These are phyloP conservation scores for Augochlora pura DNA, from an alignment of 1,140 invertebrate genomes.

Conservation along the genomic window DNA sequence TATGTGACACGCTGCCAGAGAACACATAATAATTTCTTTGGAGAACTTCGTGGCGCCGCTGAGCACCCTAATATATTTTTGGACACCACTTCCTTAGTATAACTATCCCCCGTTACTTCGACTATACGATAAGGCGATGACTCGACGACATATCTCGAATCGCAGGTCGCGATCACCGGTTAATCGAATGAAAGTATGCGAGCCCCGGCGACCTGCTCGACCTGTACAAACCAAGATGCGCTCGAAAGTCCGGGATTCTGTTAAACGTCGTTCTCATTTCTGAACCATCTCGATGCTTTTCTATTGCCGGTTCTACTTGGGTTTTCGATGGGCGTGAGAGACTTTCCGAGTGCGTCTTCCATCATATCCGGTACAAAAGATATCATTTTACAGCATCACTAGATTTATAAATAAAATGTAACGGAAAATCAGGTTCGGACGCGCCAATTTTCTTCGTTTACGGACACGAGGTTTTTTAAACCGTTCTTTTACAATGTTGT, in stretches of 20 bases:
- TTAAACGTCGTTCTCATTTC: too few relatives aligned
- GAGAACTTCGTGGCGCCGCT: conserved; percentile 40
- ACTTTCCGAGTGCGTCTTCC: neutral
- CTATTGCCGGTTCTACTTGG: too few relatives aligned
- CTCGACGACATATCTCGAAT: conserved; percentile 19
- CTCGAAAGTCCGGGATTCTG: neutral
- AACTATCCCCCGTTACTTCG: conserved; percentile 23
- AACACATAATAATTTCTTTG: neutral
- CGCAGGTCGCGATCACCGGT: conserved; percentile 6
- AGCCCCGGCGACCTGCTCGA: neutral
- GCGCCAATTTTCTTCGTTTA: neutral
- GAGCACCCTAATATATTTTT: conserved; percentile 57
- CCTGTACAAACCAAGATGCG: neutral
- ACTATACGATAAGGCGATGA: conserved; percentile 14
- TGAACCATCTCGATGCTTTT: too few relatives aligned
- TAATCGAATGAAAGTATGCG: neutral
- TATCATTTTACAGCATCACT: conserved; percentile 1
- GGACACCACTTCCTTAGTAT: conserved; percentile 50
- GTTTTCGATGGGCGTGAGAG: too few relatives aligned
- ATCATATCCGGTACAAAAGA: conserved; percentile 9
- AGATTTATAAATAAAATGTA: neutral
- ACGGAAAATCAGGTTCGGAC: neutral
- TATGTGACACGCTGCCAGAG: neutral
- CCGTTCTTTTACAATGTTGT: too few relatives aligned
- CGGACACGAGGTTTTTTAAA: too few relatives aligned